Evolutionary conservation across 2,113 vertebrate genomes (phyloP), one percentile per base, ranked within the genome.

Genomic region (Nyctereutes procyonoides): DNA sequence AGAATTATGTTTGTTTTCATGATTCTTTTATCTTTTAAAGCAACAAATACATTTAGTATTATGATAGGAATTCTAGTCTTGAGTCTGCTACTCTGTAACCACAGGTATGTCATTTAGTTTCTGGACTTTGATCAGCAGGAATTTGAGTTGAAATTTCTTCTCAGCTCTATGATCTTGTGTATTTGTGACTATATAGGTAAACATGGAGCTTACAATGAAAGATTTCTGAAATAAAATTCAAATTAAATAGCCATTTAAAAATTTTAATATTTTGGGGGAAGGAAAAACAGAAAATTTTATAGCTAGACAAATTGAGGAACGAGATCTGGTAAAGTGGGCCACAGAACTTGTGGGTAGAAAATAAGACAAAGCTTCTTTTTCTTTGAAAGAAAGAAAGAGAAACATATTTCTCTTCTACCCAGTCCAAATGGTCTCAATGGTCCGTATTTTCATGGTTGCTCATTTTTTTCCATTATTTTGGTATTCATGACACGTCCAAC

Each of bases 61-160:
- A 43, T 26, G 30, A 32, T 30, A 69, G n/a, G 56, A 58, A 51
- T 85, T 76, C 48, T 43, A 77, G 1, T 80, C 43, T 76, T 74
- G 19, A 82, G 43, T 81, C 65, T 86, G 56, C 12, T 15, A 30
- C 43, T 88, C 35, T 63, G n/a, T 76, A 56, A 87, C 65, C 51
- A 3, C 43, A n/a, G 30, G 1, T 55, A 74, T 58, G 2, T 96
- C 26, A 93, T 90, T 93, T 93, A 30, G 32, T 60, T 17, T 62
- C 19, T 77, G 5, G 35, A 38, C 14, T 8, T 84, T 73, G 12
- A 83, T 81, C 0, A 69, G n/a, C 62, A 67, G 35, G 89, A 83
- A 89, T 91, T 62, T 69, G 51, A 24, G 24, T 22, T 91, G 35
- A 88, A 92, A 82, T 71, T 95, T 17, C 62, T 93, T 86, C 96